Conservation (phyloP, 2,888 invertebrate genomes). For the Ormyrus thymus region DNA sequence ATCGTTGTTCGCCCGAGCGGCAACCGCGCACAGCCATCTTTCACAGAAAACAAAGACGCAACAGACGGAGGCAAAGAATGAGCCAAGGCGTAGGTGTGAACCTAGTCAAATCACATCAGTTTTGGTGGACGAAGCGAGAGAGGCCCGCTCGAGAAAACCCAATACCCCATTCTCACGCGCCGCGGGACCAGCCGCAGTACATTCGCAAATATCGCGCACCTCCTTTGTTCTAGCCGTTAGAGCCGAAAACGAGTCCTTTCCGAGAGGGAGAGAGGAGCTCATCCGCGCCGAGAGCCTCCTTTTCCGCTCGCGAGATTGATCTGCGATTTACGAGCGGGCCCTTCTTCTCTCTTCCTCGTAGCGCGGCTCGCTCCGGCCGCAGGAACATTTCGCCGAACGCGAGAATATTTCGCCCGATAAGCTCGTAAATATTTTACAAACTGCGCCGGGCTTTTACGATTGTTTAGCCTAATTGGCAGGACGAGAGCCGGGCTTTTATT, state of each 20-base stretch:
- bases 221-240: conserved; percentile 62
- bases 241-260: not conserved
- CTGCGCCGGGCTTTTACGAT: conserved; percentile 5
- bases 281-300: not conserved
- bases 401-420: no score
- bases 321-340: conserved; percentile 43
- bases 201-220: conserved; percentile 44
- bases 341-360: not conserved
- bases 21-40: conserved; percentile 15
- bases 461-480: not conserved
- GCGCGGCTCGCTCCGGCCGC: not conserved
- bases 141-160: conserved; percentile 51
- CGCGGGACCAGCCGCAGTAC: conserved; percentile 21
- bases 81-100: conserved; percentile 67
- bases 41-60: conserved; percentile 7
- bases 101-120: conserved; percentile 72
- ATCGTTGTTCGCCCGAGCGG: conserved; percentile 43
- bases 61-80: conserved; percentile 32
- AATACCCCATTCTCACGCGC: conserved; percentile 62
- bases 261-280: not conserved
- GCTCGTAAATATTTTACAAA: conserved; percentile 14
- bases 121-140: conserved; percentile 47
- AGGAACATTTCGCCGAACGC: not conserved
- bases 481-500: not conserved
- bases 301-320: conserved; percentile 45